A percentile compares a stretch with the other conserved stretches of the same genome.
Evolutionary conservation across 2,113 vertebrate species (phyloP).

Genomic region (Channa maculata): DNA sequence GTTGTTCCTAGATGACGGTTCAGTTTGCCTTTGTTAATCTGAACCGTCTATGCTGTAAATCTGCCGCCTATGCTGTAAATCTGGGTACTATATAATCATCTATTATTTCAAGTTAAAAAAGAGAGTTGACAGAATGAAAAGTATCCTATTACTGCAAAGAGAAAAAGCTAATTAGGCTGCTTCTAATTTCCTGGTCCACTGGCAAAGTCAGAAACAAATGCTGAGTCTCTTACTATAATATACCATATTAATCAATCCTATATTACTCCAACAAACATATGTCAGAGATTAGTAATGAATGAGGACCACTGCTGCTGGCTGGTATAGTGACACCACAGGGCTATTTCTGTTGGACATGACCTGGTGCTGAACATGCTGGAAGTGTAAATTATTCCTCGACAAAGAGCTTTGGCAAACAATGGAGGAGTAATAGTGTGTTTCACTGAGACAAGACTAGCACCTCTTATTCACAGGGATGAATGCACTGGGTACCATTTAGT

Average conservation of each 20-base stretch:
- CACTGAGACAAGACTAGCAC: conserved; percentile 60
- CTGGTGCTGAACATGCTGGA: conserved; percentile 58
- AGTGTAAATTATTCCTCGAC: conserved; percentile 65
- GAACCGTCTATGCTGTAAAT: too few species aligned
- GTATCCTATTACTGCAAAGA: neutral
- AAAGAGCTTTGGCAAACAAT: conserved; percentile 67
- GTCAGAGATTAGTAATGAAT: neutral
- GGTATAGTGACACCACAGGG: conserved; percentile 15
- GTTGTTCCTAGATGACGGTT: too few species aligned
- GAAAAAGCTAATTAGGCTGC: neutral
- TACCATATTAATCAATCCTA: conserved; percentile 19
- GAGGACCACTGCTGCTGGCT: neutral
- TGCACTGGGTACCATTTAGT: conserved; percentile 54
- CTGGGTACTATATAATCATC: too few species aligned
- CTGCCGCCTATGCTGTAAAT: too few species aligned
- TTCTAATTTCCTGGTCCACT: conserved; percentile 39
- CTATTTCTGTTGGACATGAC: conserved; percentile 52
- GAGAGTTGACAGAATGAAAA: neutral
- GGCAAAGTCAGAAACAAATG: conserved; percentile 5
- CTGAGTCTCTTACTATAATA: conserved; percentile 2
- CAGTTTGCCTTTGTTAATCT: too few species aligned
- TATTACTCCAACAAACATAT: conserved; percentile 6
- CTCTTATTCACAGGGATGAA: conserved; percentile 61
- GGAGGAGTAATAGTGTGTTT: conserved; percentile 72
- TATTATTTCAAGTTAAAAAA: neutral